These are phyloP conservation scores for Erpetoichthys calabaricus DNA, from an alignment of 2,797 vertebrate species.

Conservation along the genomic window DNA sequence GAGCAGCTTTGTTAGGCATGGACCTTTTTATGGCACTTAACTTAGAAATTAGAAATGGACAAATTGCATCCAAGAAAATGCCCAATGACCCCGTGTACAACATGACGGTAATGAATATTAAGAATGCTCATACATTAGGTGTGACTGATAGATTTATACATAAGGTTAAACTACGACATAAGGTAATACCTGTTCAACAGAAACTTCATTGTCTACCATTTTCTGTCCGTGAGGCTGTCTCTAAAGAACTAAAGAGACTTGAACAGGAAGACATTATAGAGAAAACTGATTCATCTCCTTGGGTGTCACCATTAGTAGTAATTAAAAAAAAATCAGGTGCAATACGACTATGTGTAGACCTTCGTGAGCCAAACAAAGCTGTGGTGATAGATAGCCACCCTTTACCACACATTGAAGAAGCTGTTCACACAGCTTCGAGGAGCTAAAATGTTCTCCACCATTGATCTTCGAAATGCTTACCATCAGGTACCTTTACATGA, in stretches of 20 bases:
- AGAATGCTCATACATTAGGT: no score
- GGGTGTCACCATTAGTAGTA: slow-evolving; percentile 1
- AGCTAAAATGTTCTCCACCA: slow-evolving; percentile 7
- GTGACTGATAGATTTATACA: no score
- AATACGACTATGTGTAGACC: slow-evolving; percentile 3
- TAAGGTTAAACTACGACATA: no score
- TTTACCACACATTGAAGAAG: slow-evolving; percentile 9
- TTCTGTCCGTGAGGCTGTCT: neutral
- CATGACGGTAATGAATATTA: neutral
- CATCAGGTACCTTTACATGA: slow-evolving; percentile 5
- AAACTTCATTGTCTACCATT: slow-evolving; percentile 1
- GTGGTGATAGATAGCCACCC: slow-evolving; percentile 6
- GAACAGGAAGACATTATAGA: slow-evolving; percentile 2
- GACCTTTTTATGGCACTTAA: slow-evolving; percentile 4
- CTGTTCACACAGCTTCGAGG: slow-evolving; percentile 6
- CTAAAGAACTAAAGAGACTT: slow-evolving; percentile 6
- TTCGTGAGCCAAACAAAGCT: slow-evolving; percentile 5
- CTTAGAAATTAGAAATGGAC: neutral
- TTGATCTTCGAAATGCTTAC: slow-evolving; percentile 10
- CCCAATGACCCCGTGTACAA: neutral
- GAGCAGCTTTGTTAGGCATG: slow-evolving; percentile 3
- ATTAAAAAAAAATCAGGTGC: neutral
- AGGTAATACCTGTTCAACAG: neutral
- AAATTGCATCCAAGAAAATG: slow-evolving; percentile 1
- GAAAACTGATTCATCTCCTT: slow-evolving; percentile 5